These are phyloP conservation scores for Aricia agestis DNA, from an alignment of 1,140 invertebrate genomes.

Conservation along the genomic window DNA sequence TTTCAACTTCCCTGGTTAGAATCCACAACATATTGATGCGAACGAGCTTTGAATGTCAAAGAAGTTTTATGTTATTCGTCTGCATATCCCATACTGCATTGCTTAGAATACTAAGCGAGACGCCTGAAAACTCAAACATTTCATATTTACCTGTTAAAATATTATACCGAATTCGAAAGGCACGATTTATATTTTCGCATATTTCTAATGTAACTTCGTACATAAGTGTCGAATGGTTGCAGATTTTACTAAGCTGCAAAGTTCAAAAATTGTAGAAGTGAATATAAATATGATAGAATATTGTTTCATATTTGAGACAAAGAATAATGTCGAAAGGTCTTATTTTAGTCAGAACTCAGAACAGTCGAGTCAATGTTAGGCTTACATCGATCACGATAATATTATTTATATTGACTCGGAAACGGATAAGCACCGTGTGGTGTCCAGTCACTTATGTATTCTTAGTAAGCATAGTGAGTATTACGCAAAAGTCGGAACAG, in stretches of 20 bases:
- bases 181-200: neutral
- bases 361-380: too few relatives aligned
- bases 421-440: too few relatives aligned
- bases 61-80: neutral
- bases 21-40: neutral
- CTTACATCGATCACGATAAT: too few relatives aligned
- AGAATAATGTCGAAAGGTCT: too few relatives aligned
- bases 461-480: too few relatives aligned
- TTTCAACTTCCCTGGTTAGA: neutral
- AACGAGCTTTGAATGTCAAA: slow-evolving; percentile 3
- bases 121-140: neutral
- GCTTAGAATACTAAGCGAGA: neutral
- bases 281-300: too few relatives aligned
- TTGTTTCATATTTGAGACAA: too few relatives aligned
- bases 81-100: neutral
- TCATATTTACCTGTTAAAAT: slow-evolving; percentile 3
- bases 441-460: too few relatives aligned
- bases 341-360: too few relatives aligned
- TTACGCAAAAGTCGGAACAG: too few relatives aligned
- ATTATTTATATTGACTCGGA: too few relatives aligned
- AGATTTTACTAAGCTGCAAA: neutral
- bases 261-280: too few relatives aligned
- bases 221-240: neutral
- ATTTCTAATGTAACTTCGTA: neutral
- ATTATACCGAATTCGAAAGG: neutral